Conservation (phyloP, 2,797 vertebrate genomes). For the Rhinella marina region DNA sequence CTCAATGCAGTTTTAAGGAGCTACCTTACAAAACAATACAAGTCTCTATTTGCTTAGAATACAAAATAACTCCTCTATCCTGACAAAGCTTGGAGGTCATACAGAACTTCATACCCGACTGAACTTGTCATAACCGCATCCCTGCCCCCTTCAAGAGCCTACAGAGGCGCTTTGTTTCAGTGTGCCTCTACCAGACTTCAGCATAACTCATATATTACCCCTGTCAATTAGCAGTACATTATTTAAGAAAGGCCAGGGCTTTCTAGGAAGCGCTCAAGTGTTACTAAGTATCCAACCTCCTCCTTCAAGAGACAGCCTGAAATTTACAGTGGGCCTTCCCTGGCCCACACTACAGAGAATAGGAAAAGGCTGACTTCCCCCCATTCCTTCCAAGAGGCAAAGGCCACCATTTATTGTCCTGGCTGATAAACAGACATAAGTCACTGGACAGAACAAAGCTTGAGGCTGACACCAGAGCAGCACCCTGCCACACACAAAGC, state of each 20-base stretch:
- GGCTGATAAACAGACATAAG: conserved; percentile 26
- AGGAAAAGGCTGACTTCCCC: conserved; percentile 10
- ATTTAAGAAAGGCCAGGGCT: conserved; percentile 2
- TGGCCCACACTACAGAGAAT: background rate
- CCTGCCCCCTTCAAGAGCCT: background rate
- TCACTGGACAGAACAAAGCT: conserved; percentile 41
- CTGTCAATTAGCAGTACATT: conserved; percentile 45
- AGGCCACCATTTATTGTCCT: background rate
- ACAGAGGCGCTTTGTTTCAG: conserved; percentile 37
- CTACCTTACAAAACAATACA: background rate
- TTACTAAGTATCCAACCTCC: conserved; percentile 57
- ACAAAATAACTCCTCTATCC: background rate
- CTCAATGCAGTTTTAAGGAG: background rate
- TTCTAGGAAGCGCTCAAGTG: conserved; percentile 30
- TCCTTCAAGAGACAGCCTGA: conserved; percentile 45
- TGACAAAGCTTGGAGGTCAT: background rate
- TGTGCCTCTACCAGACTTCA: conserved; percentile 13
- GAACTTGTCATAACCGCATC: conserved; percentile 19
- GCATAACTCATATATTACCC: conserved; percentile 36
- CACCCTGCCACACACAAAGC: background rate
- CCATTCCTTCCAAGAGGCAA: conserved; percentile 23
- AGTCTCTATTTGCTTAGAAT: background rate
- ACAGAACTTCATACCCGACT: background rate
- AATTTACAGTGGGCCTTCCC: conserved; percentile 53
- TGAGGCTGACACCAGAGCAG: background rate